Percentiles rank a stretch among this genome's conserved stretches.
These are phyloP conservation scores for Lampris megalopsis DNA, from an alignment of 2,113 vertebrate species.

Conservation along the genomic window DNA sequence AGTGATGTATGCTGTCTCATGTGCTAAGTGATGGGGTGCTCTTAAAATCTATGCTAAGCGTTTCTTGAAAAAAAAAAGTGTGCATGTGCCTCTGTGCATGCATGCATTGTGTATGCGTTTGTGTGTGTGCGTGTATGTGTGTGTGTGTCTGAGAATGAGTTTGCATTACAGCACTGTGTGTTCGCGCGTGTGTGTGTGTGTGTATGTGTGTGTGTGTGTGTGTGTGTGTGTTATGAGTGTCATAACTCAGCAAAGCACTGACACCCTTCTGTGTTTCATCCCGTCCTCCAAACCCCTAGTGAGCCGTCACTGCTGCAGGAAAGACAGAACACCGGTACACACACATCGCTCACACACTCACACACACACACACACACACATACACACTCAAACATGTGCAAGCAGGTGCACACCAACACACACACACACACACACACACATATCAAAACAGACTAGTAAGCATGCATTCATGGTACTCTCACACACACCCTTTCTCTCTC, in stretches of 20 bases:
- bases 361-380: constrained; percentile 15
- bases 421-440: not conserved
- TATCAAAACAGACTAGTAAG: not conserved
- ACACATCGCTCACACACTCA: constrained; percentile 64
- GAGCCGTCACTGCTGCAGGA: constrained; percentile 81
- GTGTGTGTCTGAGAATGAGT: constrained; percentile 25
- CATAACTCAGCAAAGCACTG: constrained; percentile 81
- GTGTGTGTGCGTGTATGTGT: constrained; percentile 28
- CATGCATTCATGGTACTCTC: not conserved
- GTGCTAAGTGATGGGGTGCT: constrained; percentile 25
- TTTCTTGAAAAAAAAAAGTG: constrained; percentile 26
- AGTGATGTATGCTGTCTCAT: constrained; percentile 17
- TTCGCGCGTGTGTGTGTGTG: not conserved
- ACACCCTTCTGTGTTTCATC: constrained; percentile 81
- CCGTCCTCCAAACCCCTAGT: constrained; percentile 79
- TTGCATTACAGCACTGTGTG: constrained; percentile 2
- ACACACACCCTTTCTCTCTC: not conserved
- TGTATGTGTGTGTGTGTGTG: constrained; percentile 51
- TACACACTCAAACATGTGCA: not conserved
- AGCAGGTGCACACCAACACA: not conserved
- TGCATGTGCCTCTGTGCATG: not conserved
- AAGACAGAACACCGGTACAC: constrained; percentile 71
- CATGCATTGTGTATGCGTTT: too few species aligned
- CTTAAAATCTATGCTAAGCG: constrained; percentile 8
- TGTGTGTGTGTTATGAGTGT: constrained; percentile 82